A percentile compares a stretch with the other conserved stretches of the same genome.
These are phyloP conservation scores for Amphiduros pacificus DNA, from an alignment of 2,888 invertebrate species.

Conservation along the genomic window DNA sequence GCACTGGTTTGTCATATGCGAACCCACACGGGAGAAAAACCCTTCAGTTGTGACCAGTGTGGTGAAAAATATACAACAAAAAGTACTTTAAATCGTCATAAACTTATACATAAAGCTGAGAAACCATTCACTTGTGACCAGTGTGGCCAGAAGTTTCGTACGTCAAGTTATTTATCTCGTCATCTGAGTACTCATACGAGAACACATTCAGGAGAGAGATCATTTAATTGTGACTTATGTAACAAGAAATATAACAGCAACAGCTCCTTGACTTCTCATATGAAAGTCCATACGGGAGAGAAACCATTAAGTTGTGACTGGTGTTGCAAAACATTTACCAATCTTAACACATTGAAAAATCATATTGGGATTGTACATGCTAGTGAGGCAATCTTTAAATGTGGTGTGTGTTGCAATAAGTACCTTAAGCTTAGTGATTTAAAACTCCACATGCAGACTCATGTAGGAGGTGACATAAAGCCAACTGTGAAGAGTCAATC, in stretches of 20 bases:
- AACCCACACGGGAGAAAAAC: not conserved
- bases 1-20: not conserved
- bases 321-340: not conserved
- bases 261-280: not conserved
- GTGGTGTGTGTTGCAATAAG: no score
- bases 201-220: not conserved
- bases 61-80: not conserved
- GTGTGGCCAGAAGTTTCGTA: not conserved
- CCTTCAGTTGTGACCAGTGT: not conserved
- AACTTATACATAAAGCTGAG: not conserved
- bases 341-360: not conserved
- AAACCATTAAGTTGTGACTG: not conserved
- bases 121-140: not conserved
- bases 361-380: not conserved
- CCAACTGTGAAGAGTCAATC: no score
- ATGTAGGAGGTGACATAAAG: no score
- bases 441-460: no score
- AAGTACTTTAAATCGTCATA: not conserved
- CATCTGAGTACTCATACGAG: not conserved
- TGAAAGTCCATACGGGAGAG: no score
- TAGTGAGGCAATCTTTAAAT: no score
- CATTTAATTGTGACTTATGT: not conserved
- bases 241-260: not conserved
- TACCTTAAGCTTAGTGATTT: no score
- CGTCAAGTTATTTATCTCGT: not conserved